Percentiles rank a stretch among this genome's conserved stretches.
These are phyloP conservation scores for Paguma larvata DNA, from an alignment of 2,797 vertebrate genomes.

Conservation along the genomic window DNA sequence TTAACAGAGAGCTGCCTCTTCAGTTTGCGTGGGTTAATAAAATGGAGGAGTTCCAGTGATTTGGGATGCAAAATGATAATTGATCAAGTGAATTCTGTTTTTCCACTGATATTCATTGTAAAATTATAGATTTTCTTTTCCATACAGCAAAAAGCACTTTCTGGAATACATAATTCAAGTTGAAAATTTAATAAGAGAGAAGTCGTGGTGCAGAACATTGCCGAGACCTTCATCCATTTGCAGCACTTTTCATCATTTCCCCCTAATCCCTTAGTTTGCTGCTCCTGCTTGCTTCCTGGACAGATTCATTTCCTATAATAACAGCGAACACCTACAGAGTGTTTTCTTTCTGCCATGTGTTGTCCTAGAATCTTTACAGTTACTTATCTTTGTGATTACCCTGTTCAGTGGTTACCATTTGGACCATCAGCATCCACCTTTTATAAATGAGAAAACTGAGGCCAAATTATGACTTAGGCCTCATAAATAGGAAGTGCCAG, in stretches of 20 bases:
- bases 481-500: background rate
- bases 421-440: background rate
- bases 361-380: constrained; percentile 11
- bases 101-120: constrained; percentile 2
- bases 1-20: constrained; percentile 17
- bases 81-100: constrained; percentile 48
- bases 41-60: constrained; percentile 29
- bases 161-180: constrained; percentile 3
- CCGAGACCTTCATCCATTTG: background rate
- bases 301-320: background rate
- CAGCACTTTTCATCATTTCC: background rate
- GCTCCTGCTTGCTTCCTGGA: background rate
- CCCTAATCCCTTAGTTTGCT: background rate
- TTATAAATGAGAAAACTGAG: background rate
- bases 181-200: constrained; percentile 44
- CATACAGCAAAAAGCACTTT: background rate
- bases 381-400: constrained; percentile 12
- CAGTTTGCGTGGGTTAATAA: constrained; percentile 21
- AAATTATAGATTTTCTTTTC: constrained; percentile 13
- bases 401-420: background rate
- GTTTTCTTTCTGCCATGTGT: background rate
- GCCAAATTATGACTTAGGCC: background rate
- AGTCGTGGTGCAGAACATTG: background rate
- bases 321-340: background rate
- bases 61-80: constrained; percentile 41